These are phyloP conservation scores for Microtus pennsylvanicus DNA, from an alignment of 2,113 vertebrate species.

Conservation along the genomic window DNA sequence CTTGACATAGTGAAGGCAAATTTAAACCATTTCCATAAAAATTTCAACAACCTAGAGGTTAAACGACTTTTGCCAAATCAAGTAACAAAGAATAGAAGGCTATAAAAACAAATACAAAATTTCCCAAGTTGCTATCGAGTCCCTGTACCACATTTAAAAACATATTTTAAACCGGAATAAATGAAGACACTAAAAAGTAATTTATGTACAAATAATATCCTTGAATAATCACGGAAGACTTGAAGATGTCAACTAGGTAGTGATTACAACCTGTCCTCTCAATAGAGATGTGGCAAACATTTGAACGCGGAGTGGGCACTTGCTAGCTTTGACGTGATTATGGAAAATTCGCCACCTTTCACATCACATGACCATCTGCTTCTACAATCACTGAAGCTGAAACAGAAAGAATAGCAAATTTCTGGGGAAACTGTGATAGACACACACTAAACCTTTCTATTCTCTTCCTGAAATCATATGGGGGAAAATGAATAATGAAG, in stretches of 20 bases:
- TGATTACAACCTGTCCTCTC: background rate
- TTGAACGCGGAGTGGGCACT: background rate
- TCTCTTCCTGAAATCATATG: background rate
- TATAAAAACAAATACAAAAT: background rate
- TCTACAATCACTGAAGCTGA: background rate
- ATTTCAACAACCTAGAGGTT: background rate
- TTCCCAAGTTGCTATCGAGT: background rate
- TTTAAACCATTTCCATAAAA: conserved; percentile 52
- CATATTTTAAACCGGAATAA: background rate
- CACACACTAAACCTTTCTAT: background rate
- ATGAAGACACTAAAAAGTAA: background rate
- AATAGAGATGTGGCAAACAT: background rate
- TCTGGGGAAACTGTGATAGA: background rate
- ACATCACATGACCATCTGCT: background rate
- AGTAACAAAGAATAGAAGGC: background rate
- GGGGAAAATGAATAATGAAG: background rate
- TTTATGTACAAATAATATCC: background rate
- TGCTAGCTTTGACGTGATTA: background rate
- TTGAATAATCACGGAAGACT: background rate
- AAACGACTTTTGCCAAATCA: conserved; percentile 22
- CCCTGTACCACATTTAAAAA: background rate
- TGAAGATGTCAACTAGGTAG: background rate
- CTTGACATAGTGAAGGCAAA: background rate
- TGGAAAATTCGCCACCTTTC: background rate
- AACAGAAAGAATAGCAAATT: background rate